Evolutionary conservation across 2,888 invertebrate species (phyloP).

Genomic region (Lycophotia porphyrea): DNA sequence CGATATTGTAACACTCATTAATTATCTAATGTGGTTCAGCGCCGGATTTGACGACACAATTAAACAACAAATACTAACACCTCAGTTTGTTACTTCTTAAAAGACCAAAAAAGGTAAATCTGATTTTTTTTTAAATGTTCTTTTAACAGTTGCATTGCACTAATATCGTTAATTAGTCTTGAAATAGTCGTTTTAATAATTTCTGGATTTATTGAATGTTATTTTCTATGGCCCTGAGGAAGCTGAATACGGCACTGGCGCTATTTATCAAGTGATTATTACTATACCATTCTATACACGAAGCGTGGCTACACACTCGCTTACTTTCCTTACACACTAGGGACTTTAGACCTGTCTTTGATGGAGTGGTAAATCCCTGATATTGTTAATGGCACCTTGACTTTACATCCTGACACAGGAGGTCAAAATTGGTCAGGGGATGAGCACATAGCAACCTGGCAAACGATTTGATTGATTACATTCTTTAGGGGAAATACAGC

Average conservation of each 20-base stretch:
- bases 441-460: not conserved
- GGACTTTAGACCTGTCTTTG: slow-evolving; percentile 53
- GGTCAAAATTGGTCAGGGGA: not conserved
- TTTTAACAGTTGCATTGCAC: not conserved
- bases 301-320: slow-evolving; percentile 27
- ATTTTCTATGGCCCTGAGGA: not conserved
- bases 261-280: slow-evolving; percentile 41
- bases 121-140: not conserved
- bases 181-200: not conserved
- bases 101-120: not conserved
- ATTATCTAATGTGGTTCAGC: slow-evolving; percentile 66
- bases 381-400: slow-evolving; percentile 2
- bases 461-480: no score
- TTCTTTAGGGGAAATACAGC: not conserved
- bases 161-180: not conserved
- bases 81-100: not conserved
- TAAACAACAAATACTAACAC: slow-evolving; percentile 5
- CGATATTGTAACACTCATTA: slow-evolving; percentile 67
- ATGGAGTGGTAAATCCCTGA: slow-evolving; percentile 16
- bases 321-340: slow-evolving; percentile 30
- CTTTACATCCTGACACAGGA: not conserved
- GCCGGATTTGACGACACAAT: slow-evolving; percentile 45
- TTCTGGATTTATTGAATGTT: not conserved
- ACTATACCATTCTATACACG: slow-evolving; percentile 36
- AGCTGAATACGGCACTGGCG: slow-evolving; percentile 38